Conservation (phyloP, 2,888 invertebrate species). For the Hydrotaea diabolus region DNA sequence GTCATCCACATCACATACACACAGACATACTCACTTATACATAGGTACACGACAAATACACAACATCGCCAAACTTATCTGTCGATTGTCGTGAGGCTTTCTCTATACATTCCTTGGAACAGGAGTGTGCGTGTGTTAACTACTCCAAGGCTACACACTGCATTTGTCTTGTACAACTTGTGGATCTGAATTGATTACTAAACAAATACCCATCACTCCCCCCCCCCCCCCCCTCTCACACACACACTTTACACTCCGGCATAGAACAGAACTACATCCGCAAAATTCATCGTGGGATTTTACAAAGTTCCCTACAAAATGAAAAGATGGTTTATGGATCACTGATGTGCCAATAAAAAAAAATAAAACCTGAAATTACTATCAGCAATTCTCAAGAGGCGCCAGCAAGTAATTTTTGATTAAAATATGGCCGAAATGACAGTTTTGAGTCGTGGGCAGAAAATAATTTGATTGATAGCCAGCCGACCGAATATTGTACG, state of each 20-base stretch:
- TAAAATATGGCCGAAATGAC: conserved; percentile 8
- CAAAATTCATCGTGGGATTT: background rate
- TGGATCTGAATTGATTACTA: conserved; percentile 7
- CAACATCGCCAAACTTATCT: conserved; percentile 11
- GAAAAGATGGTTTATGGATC: background rate
- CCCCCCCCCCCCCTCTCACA: background rate
- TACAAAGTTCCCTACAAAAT: background rate
- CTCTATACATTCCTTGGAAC: background rate
- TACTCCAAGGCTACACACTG: background rate
- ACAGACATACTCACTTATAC: background rate
- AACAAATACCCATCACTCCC: background rate
- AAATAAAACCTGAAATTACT: background rate
- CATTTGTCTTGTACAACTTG: background rate
- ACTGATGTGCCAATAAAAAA: background rate
- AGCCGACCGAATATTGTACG: background rate
- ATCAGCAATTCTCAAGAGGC: background rate
- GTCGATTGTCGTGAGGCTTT: conserved; percentile 17
- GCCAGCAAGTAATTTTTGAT: conserved; percentile 15
- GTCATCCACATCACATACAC: background rate
- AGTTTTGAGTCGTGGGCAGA: background rate
- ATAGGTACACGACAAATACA: background rate
- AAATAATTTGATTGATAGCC: background rate
- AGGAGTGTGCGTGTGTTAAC: background rate
- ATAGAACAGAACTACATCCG: conserved; percentile 9
- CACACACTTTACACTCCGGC: background rate